A percentile compares a stretch with the other conserved stretches of the same genome.
These are phyloP conservation scores for Piprites chloris DNA, from an alignment of 2,113 vertebrate species.

Conservation along the genomic window DNA sequence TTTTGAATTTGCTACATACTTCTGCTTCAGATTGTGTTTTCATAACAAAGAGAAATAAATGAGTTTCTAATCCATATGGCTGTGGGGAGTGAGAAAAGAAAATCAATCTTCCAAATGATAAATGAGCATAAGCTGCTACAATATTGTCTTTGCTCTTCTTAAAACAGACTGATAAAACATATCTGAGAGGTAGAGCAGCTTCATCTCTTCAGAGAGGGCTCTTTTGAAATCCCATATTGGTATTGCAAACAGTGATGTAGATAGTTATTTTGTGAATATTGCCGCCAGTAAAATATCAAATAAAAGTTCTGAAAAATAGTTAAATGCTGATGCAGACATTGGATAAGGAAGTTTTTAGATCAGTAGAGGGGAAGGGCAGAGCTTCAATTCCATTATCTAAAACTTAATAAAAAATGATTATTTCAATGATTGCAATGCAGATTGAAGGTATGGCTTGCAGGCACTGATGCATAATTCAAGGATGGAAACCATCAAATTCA, in stretches of 20 bases:
- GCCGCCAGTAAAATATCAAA: background rate
- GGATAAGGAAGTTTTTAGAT: background rate
- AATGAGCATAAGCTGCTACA: background rate
- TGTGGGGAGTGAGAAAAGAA: background rate
- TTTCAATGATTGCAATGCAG: background rate
- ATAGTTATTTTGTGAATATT: background rate
- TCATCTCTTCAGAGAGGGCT: background rate
- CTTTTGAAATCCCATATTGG: background rate
- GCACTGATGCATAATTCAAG: slow-evolving; percentile 1
- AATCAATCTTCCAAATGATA: background rate
- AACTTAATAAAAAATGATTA: background rate
- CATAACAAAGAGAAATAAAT: slow-evolving; percentile 38
- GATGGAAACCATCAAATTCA: background rate
- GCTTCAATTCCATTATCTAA: background rate
- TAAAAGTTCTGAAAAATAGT: background rate
- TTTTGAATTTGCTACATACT: background rate
- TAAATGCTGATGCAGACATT: background rate
- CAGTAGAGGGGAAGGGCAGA: background rate
- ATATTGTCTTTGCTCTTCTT: background rate
- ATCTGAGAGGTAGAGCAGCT: background rate
- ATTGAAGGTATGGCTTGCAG: background rate
- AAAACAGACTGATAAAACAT: background rate
- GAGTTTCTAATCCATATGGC: background rate
- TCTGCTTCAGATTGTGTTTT: background rate
- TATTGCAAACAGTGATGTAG: background rate